Conservation (phyloP, 2,113 vertebrate genomes). For the Sterrhoptilus dennistouni region DNA sequence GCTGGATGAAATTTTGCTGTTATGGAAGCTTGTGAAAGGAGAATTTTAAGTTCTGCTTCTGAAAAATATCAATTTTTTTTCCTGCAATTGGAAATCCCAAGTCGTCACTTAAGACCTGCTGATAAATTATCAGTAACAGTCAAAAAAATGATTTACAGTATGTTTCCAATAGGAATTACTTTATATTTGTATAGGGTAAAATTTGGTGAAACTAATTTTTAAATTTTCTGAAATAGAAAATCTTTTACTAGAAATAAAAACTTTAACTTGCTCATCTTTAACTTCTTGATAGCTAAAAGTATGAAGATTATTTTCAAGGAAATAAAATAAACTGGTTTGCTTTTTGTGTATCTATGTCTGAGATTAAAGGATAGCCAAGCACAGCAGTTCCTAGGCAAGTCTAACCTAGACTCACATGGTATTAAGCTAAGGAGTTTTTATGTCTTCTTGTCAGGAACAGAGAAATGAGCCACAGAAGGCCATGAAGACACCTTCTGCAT, state of each 20-base stretch:
- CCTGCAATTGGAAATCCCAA: neutral
- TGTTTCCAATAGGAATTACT: neutral
- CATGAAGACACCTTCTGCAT: neutral
- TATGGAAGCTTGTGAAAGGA: neutral
- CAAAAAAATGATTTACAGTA: neutral
- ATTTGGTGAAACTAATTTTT: neutral
- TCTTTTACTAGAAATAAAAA: neutral
- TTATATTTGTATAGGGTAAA: neutral
- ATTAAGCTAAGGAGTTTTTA: neutral
- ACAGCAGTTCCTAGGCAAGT: neutral
- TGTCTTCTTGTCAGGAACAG: neutral
- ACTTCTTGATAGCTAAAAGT: neutral
- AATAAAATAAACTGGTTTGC: neutral
- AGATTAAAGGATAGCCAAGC: neutral
- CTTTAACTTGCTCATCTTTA: neutral
- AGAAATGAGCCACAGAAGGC: neutral
- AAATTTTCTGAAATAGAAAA: neutral
- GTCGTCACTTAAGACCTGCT: neutral
- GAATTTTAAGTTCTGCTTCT: neutral
- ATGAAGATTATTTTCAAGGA: neutral
- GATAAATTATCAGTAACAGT: neutral
- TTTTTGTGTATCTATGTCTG: neutral
- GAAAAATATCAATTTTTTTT: neutral
- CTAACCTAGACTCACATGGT: neutral
- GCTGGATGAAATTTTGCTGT: neutral